Percentiles rank a stretch among this genome's conserved stretches.
Conservation (phyloP, 2,888 invertebrate species). For the Epistrophella euchroma region DNA sequence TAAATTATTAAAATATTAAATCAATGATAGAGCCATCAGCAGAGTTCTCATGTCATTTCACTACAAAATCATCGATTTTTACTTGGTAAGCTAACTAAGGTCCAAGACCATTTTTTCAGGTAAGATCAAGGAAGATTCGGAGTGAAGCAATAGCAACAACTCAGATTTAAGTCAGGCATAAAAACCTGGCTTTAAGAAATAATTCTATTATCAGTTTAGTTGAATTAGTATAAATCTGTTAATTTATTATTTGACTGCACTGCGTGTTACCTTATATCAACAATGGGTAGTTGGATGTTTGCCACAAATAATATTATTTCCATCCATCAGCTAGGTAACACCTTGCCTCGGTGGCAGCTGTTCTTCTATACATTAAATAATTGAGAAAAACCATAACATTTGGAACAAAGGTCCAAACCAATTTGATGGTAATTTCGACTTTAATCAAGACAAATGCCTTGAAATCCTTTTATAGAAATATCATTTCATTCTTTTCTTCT, state of each 20-base stretch:
- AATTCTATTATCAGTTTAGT: neutral
- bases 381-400: conserved; percentile 44
- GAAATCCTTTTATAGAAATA: conserved; percentile 57
- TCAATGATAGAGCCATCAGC: too few species aligned
- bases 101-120: too few species aligned
- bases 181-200: neutral
- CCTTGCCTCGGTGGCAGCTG: neutral
- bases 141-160: too few species aligned
- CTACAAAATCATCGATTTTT: too few species aligned
- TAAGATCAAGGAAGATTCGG: too few species aligned
- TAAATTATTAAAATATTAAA: too few species aligned
- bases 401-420: conserved; percentile 9
- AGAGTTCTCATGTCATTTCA: too few species aligned
- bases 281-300: conserved; percentile 9
- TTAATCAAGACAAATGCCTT: conserved; percentile 46
- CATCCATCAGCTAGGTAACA: conserved; percentile 2
- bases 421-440: conserved; percentile 62
- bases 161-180: neutral
- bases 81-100: too few species aligned
- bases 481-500: conserved; percentile 2
- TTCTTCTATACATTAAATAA: conserved; percentile 29
- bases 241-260: neutral
- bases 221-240: neutral
- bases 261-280: neutral
- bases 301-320: conserved; percentile 25